Conservation (phyloP, 2,113 vertebrate species). For the Paralichthys olivaceus region DNA sequence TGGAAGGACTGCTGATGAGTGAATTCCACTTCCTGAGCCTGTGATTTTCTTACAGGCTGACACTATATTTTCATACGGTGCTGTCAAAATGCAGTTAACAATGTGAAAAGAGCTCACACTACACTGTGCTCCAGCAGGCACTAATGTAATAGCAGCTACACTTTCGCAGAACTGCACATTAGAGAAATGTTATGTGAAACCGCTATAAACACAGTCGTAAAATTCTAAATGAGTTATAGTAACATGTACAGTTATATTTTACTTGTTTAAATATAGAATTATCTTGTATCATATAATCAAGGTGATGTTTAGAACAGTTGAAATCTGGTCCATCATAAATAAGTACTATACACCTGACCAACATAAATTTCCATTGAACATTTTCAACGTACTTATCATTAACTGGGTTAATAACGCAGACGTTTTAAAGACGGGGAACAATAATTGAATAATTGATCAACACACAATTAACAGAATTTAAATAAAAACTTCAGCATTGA, state of each 20-base stretch:
- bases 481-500: no score
- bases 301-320: not conserved
- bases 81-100: not conserved
- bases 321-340: no score
- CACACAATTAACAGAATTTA: no score
- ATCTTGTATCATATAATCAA: not conserved
- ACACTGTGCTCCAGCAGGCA: not conserved
- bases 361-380: no score
- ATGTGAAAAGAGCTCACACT: not conserved
- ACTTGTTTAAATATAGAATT: not conserved
- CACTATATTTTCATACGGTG: not conserved
- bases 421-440: no score
- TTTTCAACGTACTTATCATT: no score
- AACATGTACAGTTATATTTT: not conserved
- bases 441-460: no score
- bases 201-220: not conserved
- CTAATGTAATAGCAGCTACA: not conserved
- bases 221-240: no score
- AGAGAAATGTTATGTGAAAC: not conserved
- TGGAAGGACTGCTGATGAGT: not conserved
- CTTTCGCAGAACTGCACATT: not conserved
- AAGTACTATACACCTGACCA: no score
- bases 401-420: no score
- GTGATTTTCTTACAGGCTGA: not conserved
- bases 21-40: not conserved